Percentiles rank a stretch among this genome's conserved stretches.
These are phyloP conservation scores for Pheosia tremula DNA, from an alignment of 2,888 invertebrate species.

Conservation along the genomic window DNA sequence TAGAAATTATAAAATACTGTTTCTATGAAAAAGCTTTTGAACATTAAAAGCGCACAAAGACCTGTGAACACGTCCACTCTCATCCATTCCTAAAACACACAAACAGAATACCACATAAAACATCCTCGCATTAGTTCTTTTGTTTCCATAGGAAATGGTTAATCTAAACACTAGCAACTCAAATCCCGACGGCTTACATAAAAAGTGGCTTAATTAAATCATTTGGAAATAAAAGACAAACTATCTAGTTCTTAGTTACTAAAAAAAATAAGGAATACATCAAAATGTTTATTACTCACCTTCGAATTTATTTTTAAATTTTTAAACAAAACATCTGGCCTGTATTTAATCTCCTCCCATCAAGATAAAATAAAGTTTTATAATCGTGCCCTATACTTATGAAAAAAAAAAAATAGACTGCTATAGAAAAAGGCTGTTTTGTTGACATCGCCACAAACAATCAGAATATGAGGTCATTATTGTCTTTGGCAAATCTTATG, in stretches of 20 bases:
- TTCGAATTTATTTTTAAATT: background rate
- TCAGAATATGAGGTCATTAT: background rate
- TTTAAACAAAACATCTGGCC: too few species aligned
- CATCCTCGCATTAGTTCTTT: constrained; percentile 36
- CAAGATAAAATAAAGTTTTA: too few species aligned
- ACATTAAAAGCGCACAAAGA: background rate
- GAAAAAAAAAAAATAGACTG: background rate
- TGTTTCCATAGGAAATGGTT: constrained; percentile 69
- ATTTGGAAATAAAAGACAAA: constrained; percentile 28
- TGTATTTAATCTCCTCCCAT: too few species aligned
- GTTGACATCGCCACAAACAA: background rate
- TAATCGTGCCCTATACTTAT: too few species aligned
- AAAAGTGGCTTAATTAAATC: constrained; percentile 14
- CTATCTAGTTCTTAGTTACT: background rate
- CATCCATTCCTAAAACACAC: constrained; percentile 29
- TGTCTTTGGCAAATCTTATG: constrained; percentile 2
- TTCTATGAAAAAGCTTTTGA: background rate
- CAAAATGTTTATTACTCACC: background rate
- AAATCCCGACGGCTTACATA: constrained; percentile 30
- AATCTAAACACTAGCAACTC: constrained; percentile 54
- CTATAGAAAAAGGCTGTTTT: background rate
- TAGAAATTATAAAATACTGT: background rate
- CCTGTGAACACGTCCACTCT: constrained; percentile 2
- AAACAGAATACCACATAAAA: constrained; percentile 27
- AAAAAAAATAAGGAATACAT: background rate